These are phyloP conservation scores for Epizoanthus scotinus DNA, from an alignment of 92 coral and sea anemone genomes.

Conservation along the genomic window DNA sequence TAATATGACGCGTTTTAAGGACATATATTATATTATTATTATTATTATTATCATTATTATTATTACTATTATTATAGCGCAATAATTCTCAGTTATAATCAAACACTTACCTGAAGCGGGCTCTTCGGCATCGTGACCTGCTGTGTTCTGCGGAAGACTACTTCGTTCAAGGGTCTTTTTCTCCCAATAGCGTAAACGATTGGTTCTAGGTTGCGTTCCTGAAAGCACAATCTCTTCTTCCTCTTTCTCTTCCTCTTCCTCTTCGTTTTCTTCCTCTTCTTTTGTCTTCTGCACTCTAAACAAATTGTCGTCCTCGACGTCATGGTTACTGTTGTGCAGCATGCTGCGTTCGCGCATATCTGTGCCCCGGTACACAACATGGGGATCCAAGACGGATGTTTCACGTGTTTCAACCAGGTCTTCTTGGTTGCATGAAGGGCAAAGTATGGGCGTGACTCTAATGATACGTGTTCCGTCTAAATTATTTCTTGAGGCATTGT, in stretches of 20 bases:
- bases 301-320: background rate
- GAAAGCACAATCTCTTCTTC: background rate
- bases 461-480: background rate
- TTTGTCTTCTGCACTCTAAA: background rate
- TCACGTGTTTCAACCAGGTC: background rate
- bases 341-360: slow-evolving; percentile 7
- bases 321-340: background rate
- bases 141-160: too few relatives aligned
- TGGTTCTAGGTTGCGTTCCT: too few relatives aligned
- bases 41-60: too few relatives aligned
- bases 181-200: too few relatives aligned
- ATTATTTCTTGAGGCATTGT: background rate
- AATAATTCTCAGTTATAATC: too few relatives aligned
- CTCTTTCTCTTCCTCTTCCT: background rate
- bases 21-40: too few relatives aligned
- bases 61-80: too few relatives aligned
- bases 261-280: background rate
- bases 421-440: background rate
- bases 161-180: too few relatives aligned
- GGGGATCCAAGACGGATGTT: background rate
- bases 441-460: background rate
- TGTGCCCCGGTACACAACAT: background rate
- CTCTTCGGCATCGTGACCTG: too few relatives aligned
- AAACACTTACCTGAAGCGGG: too few relatives aligned
- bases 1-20: too few relatives aligned